phyloP scores from a whole-genome alignment of 2,113 vertebrate genomes.

The Anhinga anhinga region DNA sequence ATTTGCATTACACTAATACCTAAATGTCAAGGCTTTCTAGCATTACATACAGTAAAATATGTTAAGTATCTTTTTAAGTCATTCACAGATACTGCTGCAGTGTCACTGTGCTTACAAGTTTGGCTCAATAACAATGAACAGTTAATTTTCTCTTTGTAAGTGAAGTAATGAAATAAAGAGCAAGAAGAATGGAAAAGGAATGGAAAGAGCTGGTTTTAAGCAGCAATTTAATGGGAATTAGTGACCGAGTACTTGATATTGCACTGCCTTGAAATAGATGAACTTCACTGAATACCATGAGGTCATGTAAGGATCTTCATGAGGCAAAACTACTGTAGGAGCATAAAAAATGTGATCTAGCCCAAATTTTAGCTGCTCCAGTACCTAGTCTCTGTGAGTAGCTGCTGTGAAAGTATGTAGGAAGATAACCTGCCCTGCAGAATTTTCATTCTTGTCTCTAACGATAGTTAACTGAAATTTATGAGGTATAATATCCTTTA shows the following conservation, averaged over 20 bases:
- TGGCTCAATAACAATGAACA: neutral
- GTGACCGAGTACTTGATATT: neutral
- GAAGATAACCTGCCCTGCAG: neutral
- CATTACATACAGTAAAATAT: neutral
- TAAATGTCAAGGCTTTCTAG: neutral
- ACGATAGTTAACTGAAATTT: neutral
- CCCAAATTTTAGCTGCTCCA: neutral
- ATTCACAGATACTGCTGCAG: neutral
- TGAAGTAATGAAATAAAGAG: slow-evolving; percentile 13
- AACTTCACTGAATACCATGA: neutral
- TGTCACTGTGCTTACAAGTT: neutral
- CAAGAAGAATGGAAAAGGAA: neutral
- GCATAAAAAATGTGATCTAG: neutral
- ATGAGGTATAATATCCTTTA: neutral
- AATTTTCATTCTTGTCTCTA: neutral
- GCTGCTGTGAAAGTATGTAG: neutral
- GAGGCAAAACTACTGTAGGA: neutral
- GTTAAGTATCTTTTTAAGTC: neutral
- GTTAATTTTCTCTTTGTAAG: slow-evolving; percentile 3
- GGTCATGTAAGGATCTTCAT: neutral
- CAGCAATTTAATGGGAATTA: neutral
- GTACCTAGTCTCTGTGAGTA: neutral
- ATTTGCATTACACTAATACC: slow-evolving; percentile 17
- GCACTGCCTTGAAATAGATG: neutral
- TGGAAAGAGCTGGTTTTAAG: neutral